Evolutionary conservation across 2,888 invertebrate genomes (phyloP).

Genomic region (Lasioglossum malachurum): DNA sequence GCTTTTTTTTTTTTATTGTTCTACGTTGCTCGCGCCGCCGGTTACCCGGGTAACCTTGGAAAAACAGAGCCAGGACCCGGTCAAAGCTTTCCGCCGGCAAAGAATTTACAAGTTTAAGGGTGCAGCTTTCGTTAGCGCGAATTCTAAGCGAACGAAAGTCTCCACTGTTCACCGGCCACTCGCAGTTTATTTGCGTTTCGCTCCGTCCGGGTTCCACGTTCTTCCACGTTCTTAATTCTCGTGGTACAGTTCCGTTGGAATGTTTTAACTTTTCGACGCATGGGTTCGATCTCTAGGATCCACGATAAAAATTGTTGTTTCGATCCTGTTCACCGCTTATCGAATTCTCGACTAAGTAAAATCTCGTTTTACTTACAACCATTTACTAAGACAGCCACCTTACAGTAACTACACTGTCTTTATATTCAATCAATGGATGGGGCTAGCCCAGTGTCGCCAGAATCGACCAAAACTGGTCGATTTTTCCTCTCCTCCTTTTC

Average conservation of each 20-base stretch:
- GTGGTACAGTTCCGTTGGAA: not conserved
- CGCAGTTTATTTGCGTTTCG: conserved; percentile 1
- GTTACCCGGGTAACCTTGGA: not conserved
- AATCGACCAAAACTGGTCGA: too few relatives aligned
- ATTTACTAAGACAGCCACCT: too few relatives aligned
- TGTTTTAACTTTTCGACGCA: not conserved
- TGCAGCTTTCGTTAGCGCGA: conserved; percentile 16
- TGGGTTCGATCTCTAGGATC: not conserved
- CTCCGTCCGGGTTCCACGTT: not conserved
- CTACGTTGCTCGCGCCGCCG: not conserved
- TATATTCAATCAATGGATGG: too few relatives aligned
- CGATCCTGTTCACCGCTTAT: not conserved
- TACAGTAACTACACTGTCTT: too few relatives aligned
- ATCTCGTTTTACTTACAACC: too few relatives aligned
- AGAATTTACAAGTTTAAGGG: conserved; percentile 7
- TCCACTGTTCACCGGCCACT: not conserved
- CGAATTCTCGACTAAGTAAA: too few relatives aligned
- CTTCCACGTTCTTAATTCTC: not conserved
- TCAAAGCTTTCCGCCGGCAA: conserved; percentile 8
- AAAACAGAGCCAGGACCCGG: not conserved
- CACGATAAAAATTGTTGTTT: not conserved
- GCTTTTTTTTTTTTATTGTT: not conserved
- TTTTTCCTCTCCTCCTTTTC: too few relatives aligned
- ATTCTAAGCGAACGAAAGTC: conserved; percentile 16
- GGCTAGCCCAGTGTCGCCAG: too few relatives aligned